Base-by-base conservation (phyloP, 1,140 invertebrate species). In the Drosophila busckii region DNA sequence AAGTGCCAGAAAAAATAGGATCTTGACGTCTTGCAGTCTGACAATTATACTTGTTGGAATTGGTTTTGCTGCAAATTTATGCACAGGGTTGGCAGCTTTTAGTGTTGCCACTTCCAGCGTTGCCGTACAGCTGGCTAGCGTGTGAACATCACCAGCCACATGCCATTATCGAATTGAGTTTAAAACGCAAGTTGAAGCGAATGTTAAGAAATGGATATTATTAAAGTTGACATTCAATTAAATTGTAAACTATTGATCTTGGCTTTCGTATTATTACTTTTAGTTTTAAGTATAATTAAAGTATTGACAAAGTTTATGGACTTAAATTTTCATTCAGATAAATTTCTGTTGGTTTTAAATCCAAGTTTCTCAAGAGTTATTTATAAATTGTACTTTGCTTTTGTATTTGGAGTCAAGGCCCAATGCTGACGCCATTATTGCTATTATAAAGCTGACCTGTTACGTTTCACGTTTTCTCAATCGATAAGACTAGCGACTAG, bases 401-500 rank as follows among this genome's bases (percentile, higher is more conserved):
- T 12, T 12, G 26, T 4, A 2, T 29, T 29, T 29, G 35, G 35
- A 5, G 8, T 9, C n/a, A 19, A 38, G 23, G 46, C 23, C 52
- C 29, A n/a, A 16, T 12, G 60, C 60, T 63, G 60, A 48, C 46
- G 60, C 41, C 50, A 59, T 53, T 29, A 54, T 63, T 69, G 49
- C 53, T 45, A 25, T 23, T 45, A 31, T 22, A 32, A 26, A 31
- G 41, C 55, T 78, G 73, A 78, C 73, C 71, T 82, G 68, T 80
- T 82, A 80, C 75, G 62, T 82, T 78, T 70, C 56, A 25, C 46
- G 54, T 70, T 52, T 40, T 32, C 53, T 64, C 48, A 82, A 80
- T 73, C 73, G 73, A 80, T 82, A 80, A 46, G 58, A 59, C 44
- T 64, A 55, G 42, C 32, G 38, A 62, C 50, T 42, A 48, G n/a